Conservation (phyloP, 1,140 invertebrate genomes). For the Drosophila mojavensis region DNA sequence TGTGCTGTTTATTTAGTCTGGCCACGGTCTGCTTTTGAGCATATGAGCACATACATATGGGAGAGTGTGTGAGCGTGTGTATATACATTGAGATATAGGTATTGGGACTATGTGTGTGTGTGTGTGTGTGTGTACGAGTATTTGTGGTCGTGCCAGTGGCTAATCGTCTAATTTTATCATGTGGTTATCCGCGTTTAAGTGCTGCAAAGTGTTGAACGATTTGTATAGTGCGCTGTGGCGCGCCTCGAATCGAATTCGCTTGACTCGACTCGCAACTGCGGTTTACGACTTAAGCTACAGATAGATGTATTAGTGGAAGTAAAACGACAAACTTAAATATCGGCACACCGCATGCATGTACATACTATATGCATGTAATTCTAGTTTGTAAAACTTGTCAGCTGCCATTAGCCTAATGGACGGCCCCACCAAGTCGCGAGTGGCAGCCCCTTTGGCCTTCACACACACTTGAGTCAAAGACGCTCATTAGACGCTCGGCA, state of each 20-base stretch:
- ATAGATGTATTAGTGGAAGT: not conserved
- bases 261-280: conserved; percentile 14
- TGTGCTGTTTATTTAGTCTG: conserved; percentile 72
- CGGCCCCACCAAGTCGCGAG: conserved; percentile 6
- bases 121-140: conserved; percentile 30
- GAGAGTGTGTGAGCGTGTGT: conserved; percentile 32
- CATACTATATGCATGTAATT: conserved; percentile 30
- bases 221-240: conserved; percentile 54
- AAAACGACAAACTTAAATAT: conserved; percentile 2
- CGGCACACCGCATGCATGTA: conserved; percentile 5
- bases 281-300: not conserved
- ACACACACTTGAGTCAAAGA: conserved; percentile 35
- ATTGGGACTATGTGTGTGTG: conserved; percentile 7
- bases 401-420: conserved; percentile 45
- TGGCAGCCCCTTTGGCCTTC: conserved; percentile 25
- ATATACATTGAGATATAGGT: conserved; percentile 17
- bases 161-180: conserved; percentile 82
- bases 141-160: conserved; percentile 55
- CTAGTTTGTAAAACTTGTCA: conserved; percentile 37
- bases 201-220: conserved; percentile 73
- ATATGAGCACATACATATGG: not conserved
- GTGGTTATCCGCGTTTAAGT: conserved; percentile 78
- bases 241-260: conserved; percentile 3
- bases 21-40: conserved; percentile 32
- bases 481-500: conserved; percentile 37